Conservation (phyloP, 2,113 vertebrate genomes). For the Azemiops feae region DNA sequence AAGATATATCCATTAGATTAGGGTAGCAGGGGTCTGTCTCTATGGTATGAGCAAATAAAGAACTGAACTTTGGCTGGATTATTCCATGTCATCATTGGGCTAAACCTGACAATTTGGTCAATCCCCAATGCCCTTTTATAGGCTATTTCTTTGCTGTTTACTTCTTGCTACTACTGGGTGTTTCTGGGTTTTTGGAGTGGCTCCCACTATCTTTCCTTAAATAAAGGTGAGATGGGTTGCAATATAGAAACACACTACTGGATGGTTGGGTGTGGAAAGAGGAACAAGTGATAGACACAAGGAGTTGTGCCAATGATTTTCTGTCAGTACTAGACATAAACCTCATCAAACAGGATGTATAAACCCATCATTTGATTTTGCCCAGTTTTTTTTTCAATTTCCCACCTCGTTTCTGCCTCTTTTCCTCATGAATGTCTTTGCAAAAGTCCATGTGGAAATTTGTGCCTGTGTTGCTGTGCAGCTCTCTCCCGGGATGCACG, state of each 20-base stretch:
- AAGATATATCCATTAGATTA: too few species aligned
- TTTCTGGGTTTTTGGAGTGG: neutral
- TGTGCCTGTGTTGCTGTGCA: neutral
- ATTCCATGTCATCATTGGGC: too few species aligned
- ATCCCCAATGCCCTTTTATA: neutral
- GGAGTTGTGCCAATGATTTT: neutral
- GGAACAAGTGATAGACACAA: neutral
- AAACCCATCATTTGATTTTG: neutral
- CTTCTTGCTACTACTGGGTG: neutral
- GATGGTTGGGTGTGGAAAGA: neutral
- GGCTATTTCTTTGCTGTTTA: neutral
- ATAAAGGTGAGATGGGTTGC: neutral
- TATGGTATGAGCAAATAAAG: too few species aligned
- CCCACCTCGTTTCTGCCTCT: neutral
- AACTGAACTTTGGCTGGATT: too few species aligned
- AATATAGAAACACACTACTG: neutral
- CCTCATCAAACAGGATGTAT: neutral
- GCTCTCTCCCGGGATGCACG: neutral
- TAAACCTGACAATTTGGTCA: neutral
- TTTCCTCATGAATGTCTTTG: neutral
- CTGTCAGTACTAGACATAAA: neutral
- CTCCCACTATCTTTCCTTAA: neutral
- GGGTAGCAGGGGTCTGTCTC: too few species aligned
- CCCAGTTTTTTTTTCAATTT: neutral
- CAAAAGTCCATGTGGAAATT: neutral